These are phyloP conservation scores for Euleptes europaea DNA, from an alignment of 2,113 vertebrate genomes.

Conservation along the genomic window DNA sequence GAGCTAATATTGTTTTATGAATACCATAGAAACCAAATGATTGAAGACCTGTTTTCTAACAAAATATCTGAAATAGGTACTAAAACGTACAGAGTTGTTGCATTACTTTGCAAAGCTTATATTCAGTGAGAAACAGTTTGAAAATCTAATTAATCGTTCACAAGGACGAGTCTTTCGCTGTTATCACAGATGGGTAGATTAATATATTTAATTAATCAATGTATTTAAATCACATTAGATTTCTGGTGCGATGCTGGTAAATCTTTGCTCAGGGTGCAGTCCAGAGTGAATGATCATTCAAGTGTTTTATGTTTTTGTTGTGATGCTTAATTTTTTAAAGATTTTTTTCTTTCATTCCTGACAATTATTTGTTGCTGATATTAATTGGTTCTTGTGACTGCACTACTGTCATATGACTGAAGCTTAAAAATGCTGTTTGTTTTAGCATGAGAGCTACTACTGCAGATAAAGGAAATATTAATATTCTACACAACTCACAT, in stretches of 20 bases:
- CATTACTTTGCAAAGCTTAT: not conserved
- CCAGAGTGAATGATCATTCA: not conserved
- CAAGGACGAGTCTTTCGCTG: too few relatives aligned
- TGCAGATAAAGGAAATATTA: not conserved
- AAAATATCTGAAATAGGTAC: not conserved
- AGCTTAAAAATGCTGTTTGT: not conserved
- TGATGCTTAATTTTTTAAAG: not conserved
- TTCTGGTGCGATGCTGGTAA: not conserved
- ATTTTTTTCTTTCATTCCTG: not conserved
- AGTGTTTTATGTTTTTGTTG: not conserved
- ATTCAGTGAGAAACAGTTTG: not conserved
- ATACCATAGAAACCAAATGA: slow-evolving; percentile 31
- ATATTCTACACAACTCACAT: slow-evolving; percentile 5
- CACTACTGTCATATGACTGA: slow-evolving; percentile 34
- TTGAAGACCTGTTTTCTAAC: not conserved
- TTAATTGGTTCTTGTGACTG: slow-evolving; percentile 18
- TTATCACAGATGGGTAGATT: too few relatives aligned
- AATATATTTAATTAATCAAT: not conserved
- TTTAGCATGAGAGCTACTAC: not conserved
- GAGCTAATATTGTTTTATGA: slow-evolving; percentile 70
- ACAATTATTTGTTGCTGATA: not conserved
- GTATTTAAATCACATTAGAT: not conserved
- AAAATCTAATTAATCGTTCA: not conserved
- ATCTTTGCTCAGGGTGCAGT: not conserved
- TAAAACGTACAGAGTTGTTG: not conserved